Evolutionary conservation across 1,140 invertebrate species (phyloP).

Genomic region (Acromyrmex echinatior): DNA sequence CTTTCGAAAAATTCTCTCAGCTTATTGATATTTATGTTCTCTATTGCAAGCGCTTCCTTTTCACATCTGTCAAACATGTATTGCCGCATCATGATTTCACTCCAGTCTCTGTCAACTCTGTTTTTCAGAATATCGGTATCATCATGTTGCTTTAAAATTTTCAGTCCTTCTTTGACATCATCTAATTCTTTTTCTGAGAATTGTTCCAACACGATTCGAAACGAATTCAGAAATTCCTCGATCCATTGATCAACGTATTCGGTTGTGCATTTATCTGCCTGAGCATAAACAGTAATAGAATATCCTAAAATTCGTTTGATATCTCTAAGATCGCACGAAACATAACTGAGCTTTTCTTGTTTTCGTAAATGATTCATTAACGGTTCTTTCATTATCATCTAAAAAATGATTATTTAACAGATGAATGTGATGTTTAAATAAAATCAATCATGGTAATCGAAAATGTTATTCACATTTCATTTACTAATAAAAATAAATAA

Average conservation of each 20-base stretch:
- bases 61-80: slow-evolving; percentile 91
- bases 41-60: slow-evolving; percentile 87
- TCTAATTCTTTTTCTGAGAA: slow-evolving; percentile 90
- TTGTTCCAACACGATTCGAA: slow-evolving; percentile 87
- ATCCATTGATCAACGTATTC: slow-evolving; percentile 92
- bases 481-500: neutral
- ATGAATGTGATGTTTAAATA: neutral
- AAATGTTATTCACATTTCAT: neutral
- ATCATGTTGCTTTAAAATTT: slow-evolving; percentile 90
- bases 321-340: slow-evolving; percentile 89
- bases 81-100: slow-evolving; percentile 89
- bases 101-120: slow-evolving; percentile 91
- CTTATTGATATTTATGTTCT: slow-evolving; percentile 85
- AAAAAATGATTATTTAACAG: slow-evolving; percentile 8
- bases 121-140: slow-evolving; percentile 91
- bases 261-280: slow-evolving; percentile 91
- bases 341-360: slow-evolving; percentile 96
- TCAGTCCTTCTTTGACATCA: slow-evolving; percentile 89
- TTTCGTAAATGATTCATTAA: slow-evolving; percentile 95
- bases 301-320: slow-evolving; percentile 89
- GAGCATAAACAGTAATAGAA: slow-evolving; percentile 91
- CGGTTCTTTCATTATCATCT: slow-evolving; percentile 94
- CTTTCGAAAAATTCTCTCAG: slow-evolving; percentile 88
- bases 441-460: neutral
- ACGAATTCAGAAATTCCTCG: slow-evolving; percentile 91